Percentiles rank a stretch among this genome's conserved stretches.
These are phyloP conservation scores for Hafferia zeledoni DNA, from an alignment of 2,797 vertebrate genomes.

Conservation along the genomic window DNA sequence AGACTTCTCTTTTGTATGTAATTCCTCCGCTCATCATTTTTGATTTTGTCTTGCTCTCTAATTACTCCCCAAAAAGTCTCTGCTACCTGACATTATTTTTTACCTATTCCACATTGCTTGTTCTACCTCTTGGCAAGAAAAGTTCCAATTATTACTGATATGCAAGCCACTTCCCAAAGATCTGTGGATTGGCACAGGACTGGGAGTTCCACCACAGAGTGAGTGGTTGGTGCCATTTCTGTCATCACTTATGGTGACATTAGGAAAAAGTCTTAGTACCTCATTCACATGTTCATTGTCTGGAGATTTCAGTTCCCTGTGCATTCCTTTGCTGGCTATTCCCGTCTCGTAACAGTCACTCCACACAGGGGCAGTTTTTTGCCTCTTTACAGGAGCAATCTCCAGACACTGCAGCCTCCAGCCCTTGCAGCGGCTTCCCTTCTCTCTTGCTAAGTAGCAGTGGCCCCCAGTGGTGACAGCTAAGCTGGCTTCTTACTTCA, in stretches of 20 bases:
- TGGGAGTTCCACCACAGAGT: neutral
- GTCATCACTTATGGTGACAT: neutral
- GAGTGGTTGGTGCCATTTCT: neutral
- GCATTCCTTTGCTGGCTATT: neutral
- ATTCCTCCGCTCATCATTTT: neutral
- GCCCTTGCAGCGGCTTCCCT: neutral
- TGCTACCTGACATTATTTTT: neutral
- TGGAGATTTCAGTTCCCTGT: neutral
- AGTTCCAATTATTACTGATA: neutral
- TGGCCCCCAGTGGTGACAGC: constrained; percentile 61
- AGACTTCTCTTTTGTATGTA: neutral
- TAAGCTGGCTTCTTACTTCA: neutral
- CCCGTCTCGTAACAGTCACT: neutral
- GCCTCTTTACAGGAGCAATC: neutral
- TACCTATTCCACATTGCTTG: neutral
- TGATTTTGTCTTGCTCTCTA: neutral
- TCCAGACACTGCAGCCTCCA: neutral
- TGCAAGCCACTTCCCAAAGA: neutral
- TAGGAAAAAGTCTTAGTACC: neutral
- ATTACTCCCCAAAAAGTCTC: neutral
- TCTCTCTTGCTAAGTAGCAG: constrained; percentile 56
- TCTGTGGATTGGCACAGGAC: neutral
- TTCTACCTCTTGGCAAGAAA: neutral
- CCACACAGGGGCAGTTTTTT: neutral
- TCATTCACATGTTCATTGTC: neutral